Evolutionary conservation across 2,888 invertebrate genomes (phyloP).

Genomic region (Zygogramma bicolorata): DNA sequence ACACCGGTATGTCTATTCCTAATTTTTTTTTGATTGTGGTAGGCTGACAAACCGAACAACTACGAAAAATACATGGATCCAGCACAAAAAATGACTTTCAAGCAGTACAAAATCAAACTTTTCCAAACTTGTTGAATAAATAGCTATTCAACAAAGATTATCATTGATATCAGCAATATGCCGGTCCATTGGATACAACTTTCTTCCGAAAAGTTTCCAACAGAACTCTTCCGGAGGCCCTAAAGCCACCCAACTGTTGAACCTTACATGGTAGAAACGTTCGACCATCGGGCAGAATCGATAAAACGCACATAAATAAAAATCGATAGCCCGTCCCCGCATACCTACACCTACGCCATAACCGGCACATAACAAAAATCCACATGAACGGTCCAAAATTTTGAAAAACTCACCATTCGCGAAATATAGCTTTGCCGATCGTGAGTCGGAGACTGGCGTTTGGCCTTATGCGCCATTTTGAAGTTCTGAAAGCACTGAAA

Average conservation of each 20-base stretch:
- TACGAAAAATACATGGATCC: too few species aligned
- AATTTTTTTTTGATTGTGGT: too few species aligned
- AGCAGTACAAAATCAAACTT: too few species aligned
- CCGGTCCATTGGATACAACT: too few species aligned
- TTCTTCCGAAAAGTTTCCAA: background rate
- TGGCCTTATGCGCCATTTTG: slow-evolving; percentile 62
- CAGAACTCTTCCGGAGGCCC: background rate
- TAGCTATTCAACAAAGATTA: too few species aligned
- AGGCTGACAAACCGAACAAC: too few species aligned
- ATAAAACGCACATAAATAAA: slow-evolving; percentile 43
- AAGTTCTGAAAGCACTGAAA: slow-evolving; percentile 52
- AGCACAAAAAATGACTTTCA: too few species aligned
- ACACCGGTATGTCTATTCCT: too few species aligned
- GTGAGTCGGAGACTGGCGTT: slow-evolving; percentile 49
- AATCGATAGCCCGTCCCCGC: slow-evolving; percentile 40
- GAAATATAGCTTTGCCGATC: slow-evolving; percentile 59
- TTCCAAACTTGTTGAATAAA: too few species aligned
- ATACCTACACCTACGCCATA: slow-evolving; percentile 26
- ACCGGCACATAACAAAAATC: slow-evolving; percentile 14
- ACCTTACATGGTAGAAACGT: slow-evolving; percentile 34
- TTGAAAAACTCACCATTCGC: slow-evolving; percentile 59
- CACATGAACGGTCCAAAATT: background rate
- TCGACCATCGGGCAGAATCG: slow-evolving; percentile 32
- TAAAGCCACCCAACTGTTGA: slow-evolving; percentile 29
- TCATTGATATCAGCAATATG: too few species aligned